Evolutionary conservation across 2,113 vertebrate genomes (phyloP), one percentile per base, ranked within the genome.

Genomic region (Tenrec ecaudatus): DNA sequence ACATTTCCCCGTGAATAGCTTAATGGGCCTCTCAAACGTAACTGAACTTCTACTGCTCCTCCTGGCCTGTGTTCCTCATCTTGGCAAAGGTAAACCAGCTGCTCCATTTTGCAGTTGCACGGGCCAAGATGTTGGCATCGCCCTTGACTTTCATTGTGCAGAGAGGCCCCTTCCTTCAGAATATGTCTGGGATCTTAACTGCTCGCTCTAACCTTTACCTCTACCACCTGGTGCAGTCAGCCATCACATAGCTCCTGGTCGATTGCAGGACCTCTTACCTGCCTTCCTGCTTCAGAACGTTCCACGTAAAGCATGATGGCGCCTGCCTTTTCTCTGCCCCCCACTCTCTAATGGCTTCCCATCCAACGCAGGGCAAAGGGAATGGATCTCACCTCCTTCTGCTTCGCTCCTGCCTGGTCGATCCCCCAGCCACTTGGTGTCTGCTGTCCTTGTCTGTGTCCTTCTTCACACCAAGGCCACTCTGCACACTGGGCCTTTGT

Each of bases 231-330:
- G 43, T 88, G 62, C 25, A 75, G 5, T 79, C 84, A 80, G 5
- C 57, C 58, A 53, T 62, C 79, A 16, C 33, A 2, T 79, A 22
- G 93, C 25, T 86, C 31, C 31, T 89, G 27, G 31, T 73, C 43
- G 81, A 76, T 62, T 40, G 10, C 36, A 75, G 7, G 69, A 78
- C 10, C 17, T 19, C 86, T 68, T 82, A 10, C 82, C 33, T 82
- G 19, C 43, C 75, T 94, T 82, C 53, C 88, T 93, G 80, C 38
- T 89, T 79, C n/a, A n/a, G n/a, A n/a, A n/a, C n/a, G 38, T 86
- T n/a, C 78, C 62, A 25, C 25, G 73, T 79, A 86, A 82, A 94
- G 78, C 23, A 57, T 66, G 53, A 85, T n/a, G 75, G 57, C 75
- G 76, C n/a, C 29, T 75, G 83, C 71, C 62, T 29, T 88, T 78